Evolutionary conservation across 2,888 invertebrate genomes (phyloP).

Genomic region (Phaedon cochleariae): DNA sequence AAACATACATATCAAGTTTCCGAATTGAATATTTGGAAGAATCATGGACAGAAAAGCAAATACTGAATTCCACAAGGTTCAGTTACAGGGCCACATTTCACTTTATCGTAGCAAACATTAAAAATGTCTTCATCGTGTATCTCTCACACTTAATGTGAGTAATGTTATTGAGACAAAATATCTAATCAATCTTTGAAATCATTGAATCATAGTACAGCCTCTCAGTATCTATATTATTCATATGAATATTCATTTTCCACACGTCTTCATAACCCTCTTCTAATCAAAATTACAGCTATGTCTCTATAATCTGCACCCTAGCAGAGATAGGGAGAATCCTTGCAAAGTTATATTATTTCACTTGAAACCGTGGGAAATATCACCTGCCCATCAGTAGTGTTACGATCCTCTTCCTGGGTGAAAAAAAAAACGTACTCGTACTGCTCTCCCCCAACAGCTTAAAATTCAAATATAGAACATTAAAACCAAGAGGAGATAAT

Average conservation of each 20-base stretch:
- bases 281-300: constrained; percentile 35
- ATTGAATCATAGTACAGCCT: too few species aligned
- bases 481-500: constrained; percentile 56
- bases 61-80: too few species aligned
- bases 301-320: constrained; percentile 33
- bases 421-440: background rate
- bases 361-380: constrained; percentile 53
- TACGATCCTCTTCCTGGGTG: constrained; percentile 22
- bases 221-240: background rate
- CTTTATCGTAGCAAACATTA: too few species aligned
- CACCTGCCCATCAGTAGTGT: constrained; percentile 49
- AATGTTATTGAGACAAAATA: too few species aligned
- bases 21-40: too few species aligned
- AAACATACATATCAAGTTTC: too few species aligned
- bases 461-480: constrained; percentile 55
- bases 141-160: too few species aligned
- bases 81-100: too few species aligned
- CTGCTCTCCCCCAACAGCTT: constrained; percentile 48
- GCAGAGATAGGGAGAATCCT: constrained; percentile 19
- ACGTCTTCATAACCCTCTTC: constrained; percentile 22
- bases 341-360: constrained; percentile 50
- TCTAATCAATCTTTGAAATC: too few species aligned
- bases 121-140: too few species aligned
- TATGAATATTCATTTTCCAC: background rate
- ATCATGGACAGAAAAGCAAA: too few species aligned